Conservation (phyloP, 2,797 vertebrate genomes). For the Hemitrygon akajei region DNA sequence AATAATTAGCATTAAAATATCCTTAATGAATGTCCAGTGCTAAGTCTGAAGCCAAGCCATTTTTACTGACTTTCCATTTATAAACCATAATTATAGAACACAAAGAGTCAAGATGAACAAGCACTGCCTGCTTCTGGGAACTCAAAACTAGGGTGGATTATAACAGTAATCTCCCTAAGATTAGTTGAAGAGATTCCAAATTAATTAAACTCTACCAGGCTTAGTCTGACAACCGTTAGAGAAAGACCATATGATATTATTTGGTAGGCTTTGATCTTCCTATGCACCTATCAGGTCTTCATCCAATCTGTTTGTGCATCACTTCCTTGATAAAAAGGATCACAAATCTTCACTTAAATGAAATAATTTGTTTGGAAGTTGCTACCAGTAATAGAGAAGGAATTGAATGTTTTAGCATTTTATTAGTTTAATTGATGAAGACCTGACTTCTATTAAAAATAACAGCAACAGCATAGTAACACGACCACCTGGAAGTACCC, state of each 20-base stretch:
- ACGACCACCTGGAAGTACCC: no score
- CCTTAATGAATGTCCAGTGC: neutral
- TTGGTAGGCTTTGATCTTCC: neutral
- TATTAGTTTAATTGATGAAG: neutral
- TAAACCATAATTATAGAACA: constrained; percentile 11
- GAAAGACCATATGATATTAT: neutral
- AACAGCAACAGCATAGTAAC: no score
- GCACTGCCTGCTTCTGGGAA: neutral
- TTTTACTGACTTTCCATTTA: neutral
- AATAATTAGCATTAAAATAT: neutral
- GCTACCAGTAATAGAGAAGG: no score
- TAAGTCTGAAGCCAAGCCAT: neutral
- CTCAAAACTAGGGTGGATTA: neutral
- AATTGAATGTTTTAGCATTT: neutral
- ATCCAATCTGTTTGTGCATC: neutral
- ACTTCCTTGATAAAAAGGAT: neutral
- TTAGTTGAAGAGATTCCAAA: neutral
- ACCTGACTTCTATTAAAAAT: neutral
- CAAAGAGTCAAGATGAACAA: neutral
- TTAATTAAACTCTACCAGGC: neutral
- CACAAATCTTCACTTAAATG: neutral
- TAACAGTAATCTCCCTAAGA: neutral
- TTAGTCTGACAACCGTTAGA: neutral
- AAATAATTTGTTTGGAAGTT: neutral
- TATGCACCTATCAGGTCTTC: no score